Base-by-base conservation (phyloP, 2,888 invertebrate genomes). In the Atethmia centrago region DNA sequence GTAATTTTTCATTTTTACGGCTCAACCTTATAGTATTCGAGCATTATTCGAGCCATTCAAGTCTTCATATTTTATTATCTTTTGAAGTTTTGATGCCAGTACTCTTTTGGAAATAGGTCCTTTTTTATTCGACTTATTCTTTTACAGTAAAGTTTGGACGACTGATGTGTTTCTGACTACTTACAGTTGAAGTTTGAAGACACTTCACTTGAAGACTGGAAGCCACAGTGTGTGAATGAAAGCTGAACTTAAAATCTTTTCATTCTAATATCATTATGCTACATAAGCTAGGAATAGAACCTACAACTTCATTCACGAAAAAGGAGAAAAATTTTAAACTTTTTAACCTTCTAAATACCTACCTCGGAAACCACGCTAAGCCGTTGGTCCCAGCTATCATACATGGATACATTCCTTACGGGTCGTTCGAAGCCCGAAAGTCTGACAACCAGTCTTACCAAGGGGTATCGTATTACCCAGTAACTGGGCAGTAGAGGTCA, bases 1-100 rank as follows among this genome's bases (percentile, higher is more conserved):
- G 83, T 74, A 65, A 49, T 74, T 71, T 80, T 76, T 83, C 67
- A 80, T 68, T 77, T 80, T 84, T 53, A 64, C 47, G 47, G 31
- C 51, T 21, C 3, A 58, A 53, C n/a, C 49, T 42, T 25, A 56
- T 40, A 53, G 10, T 61, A 45, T 55, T 68, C 19, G 31, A 42
- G 45, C 31, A 16, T 42, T 72, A 69, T 67, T 49, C 40, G 14
- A 45, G 36, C 45, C 31, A 71, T 56, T 69, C n/a, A 10, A 62
- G 45, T 5, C 28, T 66, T 65, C 36, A 64, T 77, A 71, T 77
- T 70, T 75, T 77, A 82, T 74, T 51, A 74, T 28, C 19, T 47
- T 61, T 63, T n/a, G 14, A 59, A 74, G 58, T n/a, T 25, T 62
- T 79, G 59, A 61, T 61, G 36, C 7, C 28, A 55, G 49, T 25